Conservation (phyloP, 1,140 invertebrate species). For the Proales similis region DNA sequence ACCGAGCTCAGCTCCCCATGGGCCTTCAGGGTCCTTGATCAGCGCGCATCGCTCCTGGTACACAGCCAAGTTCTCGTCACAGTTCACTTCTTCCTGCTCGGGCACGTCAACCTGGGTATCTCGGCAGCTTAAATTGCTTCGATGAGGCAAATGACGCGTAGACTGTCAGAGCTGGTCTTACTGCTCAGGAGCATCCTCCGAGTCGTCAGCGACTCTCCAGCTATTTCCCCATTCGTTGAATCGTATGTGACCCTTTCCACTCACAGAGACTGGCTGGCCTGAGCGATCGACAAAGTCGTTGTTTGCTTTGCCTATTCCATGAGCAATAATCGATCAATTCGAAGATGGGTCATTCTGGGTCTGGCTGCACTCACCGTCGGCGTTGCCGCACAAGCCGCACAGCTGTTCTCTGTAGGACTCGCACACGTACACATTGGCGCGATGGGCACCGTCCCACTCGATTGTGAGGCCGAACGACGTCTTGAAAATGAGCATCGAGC, state of each 20-base stretch:
- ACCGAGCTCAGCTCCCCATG: neutral
- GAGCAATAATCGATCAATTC: neutral
- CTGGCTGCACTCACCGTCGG: slow-evolving; percentile 9
- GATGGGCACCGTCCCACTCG: slow-evolving; percentile 12
- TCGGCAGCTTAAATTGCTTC: no score
- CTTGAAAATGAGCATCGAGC: slow-evolving; percentile 19
- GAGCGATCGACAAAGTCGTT: slow-evolving; percentile 32
- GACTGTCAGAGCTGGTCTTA: no score
- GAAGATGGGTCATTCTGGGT: neutral
- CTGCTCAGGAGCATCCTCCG: neutral
- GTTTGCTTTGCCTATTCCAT: neutral
- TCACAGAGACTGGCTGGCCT: no score
- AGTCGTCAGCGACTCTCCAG: neutral
- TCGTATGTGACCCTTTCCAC: neutral
- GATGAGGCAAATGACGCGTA: no score
- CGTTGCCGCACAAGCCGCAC: slow-evolving; percentile 33
- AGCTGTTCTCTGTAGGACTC: slow-evolving; percentile 18
- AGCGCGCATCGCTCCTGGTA: slow-evolving; percentile 16
- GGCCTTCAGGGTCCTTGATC: slow-evolving; percentile 17
- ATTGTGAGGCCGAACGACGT: slow-evolving; percentile 29
- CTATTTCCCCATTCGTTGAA: neutral
- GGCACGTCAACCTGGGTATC: no score
- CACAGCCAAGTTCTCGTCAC: no score
- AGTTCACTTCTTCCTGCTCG: no score
- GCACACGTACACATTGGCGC: slow-evolving; percentile 7